Evolutionary conservation across 2,888 invertebrate species (phyloP).

Genomic region (Andrena haemorrhoa): DNA sequence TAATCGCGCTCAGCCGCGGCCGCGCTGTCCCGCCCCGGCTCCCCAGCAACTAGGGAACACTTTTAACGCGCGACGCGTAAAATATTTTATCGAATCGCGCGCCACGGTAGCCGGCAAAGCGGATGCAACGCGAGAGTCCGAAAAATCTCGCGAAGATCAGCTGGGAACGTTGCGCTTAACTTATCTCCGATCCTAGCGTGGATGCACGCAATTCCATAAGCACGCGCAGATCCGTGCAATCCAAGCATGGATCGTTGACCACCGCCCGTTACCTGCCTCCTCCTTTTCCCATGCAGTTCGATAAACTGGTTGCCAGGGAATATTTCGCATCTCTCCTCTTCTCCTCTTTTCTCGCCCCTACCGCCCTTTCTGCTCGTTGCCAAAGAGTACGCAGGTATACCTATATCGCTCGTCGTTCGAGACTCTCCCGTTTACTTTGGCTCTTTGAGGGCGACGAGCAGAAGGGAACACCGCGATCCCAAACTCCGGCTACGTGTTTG

Average conservation of each 20-base stretch:
- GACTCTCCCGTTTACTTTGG: constrained; percentile 17
- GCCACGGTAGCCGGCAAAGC: background rate
- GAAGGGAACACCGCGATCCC: constrained; percentile 14
- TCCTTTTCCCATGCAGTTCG: constrained; percentile 66
- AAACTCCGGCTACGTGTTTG: constrained; percentile 10
- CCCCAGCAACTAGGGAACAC: background rate
- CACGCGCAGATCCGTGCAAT: constrained; percentile 23
- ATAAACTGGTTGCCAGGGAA: constrained; percentile 64
- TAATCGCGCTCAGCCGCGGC: background rate
- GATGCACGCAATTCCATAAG: constrained; percentile 60
- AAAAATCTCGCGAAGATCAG: constrained; percentile 36
- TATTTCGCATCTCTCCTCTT: constrained; percentile 46
- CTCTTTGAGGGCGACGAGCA: constrained; percentile 6
- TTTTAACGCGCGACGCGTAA: background rate
- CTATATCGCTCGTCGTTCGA: constrained; percentile 6
- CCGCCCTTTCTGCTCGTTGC: background rate
- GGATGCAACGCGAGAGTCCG: background rate
- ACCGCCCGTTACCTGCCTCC: constrained; percentile 44
- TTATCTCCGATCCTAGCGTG: constrained; percentile 34
- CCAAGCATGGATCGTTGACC: constrained; percentile 34
- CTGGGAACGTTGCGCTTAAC: constrained; percentile 50
- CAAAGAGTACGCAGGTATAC: background rate
- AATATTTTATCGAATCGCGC: background rate
- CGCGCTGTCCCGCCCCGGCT: background rate
- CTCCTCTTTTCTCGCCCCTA: background rate